phyloP scores from a whole-genome alignment of 2,797 vertebrate genomes.

The Siniperca obscura region DNA sequence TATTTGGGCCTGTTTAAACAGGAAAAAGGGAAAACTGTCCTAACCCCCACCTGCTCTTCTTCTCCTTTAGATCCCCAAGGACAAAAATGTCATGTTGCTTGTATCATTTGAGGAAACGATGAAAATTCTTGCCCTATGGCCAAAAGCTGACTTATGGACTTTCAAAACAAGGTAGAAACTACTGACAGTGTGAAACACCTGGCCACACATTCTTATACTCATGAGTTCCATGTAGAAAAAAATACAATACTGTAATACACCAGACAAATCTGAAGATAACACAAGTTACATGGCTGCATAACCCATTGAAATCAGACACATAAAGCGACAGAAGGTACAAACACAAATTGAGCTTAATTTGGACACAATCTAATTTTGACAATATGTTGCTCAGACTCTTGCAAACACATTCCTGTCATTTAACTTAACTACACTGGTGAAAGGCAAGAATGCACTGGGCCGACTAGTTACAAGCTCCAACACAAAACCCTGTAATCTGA shows the following conservation, averaged over 20 bases:
- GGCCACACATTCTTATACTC: constrained; percentile 34
- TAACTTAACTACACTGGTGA: constrained; percentile 50
- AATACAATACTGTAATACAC: not conserved
- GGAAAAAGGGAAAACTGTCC: constrained; percentile 50
- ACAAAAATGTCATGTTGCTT: constrained; percentile 65
- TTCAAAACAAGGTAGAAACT: constrained; percentile 32
- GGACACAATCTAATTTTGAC: not conserved
- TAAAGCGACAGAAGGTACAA: not conserved
- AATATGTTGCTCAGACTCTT: constrained; percentile 8
- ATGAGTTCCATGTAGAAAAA: constrained; percentile 16
- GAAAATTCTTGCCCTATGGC: constrained; percentile 47
- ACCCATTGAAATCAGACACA: not conserved
- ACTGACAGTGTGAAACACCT: constrained; percentile 51
- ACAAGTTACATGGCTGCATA: not conserved
- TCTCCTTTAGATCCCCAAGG: constrained; percentile 34
- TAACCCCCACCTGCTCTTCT: constrained; percentile 47
- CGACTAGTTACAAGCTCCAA: constrained; percentile 74
- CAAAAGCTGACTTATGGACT: constrained; percentile 49
- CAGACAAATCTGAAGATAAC: not conserved
- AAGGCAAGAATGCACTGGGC: constrained; percentile 70
- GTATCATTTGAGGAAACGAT: constrained; percentile 43
- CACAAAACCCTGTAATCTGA: constrained; percentile 80
- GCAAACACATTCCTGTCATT: constrained; percentile 56
- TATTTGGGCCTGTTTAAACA: constrained; percentile 78
- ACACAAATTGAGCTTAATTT: not conserved